phyloP scores from a whole-genome alignment of 2,113 vertebrate species.

The Sander lucioperca region DNA sequence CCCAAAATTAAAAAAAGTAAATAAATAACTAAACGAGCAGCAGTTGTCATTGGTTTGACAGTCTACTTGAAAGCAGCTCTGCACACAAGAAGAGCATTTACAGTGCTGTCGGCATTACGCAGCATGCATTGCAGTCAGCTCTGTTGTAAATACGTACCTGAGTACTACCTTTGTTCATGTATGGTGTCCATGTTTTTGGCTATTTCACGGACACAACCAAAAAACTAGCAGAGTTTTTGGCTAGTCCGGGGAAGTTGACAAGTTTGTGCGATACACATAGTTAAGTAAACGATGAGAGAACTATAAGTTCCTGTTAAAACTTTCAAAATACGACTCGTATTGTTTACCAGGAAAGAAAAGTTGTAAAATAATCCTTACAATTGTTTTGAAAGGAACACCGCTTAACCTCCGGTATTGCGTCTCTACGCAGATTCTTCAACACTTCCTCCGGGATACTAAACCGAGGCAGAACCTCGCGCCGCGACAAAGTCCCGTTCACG shows the following conservation, averaged over 20 bases:
- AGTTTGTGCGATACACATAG: not conserved
- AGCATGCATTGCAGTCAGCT: not conserved
- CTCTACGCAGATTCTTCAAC: not conserved
- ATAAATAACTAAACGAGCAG: too few species aligned
- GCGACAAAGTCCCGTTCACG: not conserved
- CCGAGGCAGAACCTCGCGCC: not conserved
- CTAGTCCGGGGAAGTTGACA: not conserved
- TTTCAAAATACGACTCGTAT: slow-evolving; percentile 13
- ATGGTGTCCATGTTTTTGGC: not conserved
- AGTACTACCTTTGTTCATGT: not conserved
- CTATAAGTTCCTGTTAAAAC: not conserved
- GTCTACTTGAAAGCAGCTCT: too few species aligned
- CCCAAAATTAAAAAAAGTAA: too few species aligned
- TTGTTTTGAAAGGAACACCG: not conserved
- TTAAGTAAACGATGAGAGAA: not conserved
- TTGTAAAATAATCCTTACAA: too few species aligned
- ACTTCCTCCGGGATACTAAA: not conserved
- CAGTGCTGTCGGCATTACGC: not conserved
- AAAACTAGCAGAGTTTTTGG: not conserved
- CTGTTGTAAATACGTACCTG: not conserved
- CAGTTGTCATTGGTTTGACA: too few species aligned
- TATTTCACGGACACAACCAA: not conserved
- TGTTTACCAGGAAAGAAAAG: not conserved
- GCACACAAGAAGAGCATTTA: too few species aligned
- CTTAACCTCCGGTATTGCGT: not conserved